Percentiles rank a stretch among this genome's conserved stretches.
Conservation (phyloP, 2,888 invertebrate species). For the Subacronicta megacephala region DNA sequence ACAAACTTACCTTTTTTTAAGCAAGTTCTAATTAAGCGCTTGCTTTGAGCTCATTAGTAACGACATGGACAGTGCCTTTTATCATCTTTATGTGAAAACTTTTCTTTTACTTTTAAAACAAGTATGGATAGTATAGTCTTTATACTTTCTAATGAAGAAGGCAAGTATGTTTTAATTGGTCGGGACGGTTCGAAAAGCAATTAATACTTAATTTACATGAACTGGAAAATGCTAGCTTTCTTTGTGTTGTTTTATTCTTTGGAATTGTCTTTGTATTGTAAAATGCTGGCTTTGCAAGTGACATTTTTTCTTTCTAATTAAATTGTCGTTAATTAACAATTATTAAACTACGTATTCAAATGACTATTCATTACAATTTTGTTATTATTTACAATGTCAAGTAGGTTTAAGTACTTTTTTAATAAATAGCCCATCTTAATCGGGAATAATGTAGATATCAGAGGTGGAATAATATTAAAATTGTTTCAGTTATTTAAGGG, state of each 20-base stretch:
- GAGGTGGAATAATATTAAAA: too few species aligned
- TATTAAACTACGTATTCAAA: too few species aligned
- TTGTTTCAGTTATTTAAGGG: too few species aligned
- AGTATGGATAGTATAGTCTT: conserved; percentile 1
- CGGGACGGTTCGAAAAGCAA: conserved; percentile 35
- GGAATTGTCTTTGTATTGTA: background rate
- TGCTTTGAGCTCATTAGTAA: conserved; percentile 46
- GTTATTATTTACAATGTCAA: too few species aligned
- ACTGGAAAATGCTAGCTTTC: background rate
- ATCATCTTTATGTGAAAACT: conserved; percentile 36
- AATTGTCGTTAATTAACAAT: background rate
- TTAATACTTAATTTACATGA: conserved; percentile 28
- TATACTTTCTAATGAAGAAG: conserved; percentile 39
- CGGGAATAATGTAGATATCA: too few species aligned
- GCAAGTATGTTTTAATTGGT: conserved; percentile 35
- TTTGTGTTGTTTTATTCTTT: background rate
- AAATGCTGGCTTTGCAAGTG: background rate
- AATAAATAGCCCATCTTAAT: too few species aligned
- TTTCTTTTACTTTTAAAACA: conserved; percentile 18
- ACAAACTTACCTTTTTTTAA: conserved; percentile 21
- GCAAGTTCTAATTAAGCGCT: conserved; percentile 37
- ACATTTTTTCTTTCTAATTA: too few species aligned
- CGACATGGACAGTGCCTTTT: conserved; percentile 22
- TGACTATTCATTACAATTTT: too few species aligned
- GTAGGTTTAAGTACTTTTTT: too few species aligned